Evolutionary conservation across 2,888 invertebrate genomes (phyloP), one percentile per base, ranked within the genome.

Genomic region (Mechanitis mazaeus): DNA sequence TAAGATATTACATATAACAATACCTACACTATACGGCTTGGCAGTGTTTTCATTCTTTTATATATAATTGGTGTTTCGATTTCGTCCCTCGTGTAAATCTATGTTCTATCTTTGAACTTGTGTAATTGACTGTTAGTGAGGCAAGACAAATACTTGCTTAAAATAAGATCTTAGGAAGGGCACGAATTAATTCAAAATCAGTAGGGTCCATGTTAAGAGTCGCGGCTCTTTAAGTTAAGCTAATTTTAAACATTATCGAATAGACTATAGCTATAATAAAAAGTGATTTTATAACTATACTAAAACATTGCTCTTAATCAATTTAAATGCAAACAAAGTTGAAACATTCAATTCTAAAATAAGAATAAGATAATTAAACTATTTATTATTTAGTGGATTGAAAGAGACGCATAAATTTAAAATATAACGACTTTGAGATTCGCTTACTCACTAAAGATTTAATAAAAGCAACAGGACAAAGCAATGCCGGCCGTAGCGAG

Each of bases 391-490:
- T 5, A 42, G 7, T 9, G 42, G 9, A 9, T 42, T 9, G 9
- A 9, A 42, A 42, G 42, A 42, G 42, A 42, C 42, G 42, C 42
- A 9, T 42, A 50, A 50, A 6, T 31, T 3, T 69, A 68, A 68
- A 69, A 71, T 69, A 64, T 65, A 69, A 71, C 68, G 69, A 68
- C 72, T 50, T 55, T 45, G 80, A 81, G 82, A 84, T 84, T 84
- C 75, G 58, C 80, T 79, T 82, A 83, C 69, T 69, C 63, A 72
- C 80, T 82, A 83, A 72, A 75, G 31, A 31, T 73, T 77, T 78
- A 74, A 75, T 65, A 71, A 57, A 67, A 58, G 80, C 76, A 83
- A 80, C 83, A 83, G 81, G 75, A 78, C 78, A 66, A 85, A 84
- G 84, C 85, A 84, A 84, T 70, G 47, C 12, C 47, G 20, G 20